These are phyloP conservation scores for Gonatopus flavifemur DNA, from an alignment of 1,140 invertebrate genomes.

Conservation along the genomic window DNA sequence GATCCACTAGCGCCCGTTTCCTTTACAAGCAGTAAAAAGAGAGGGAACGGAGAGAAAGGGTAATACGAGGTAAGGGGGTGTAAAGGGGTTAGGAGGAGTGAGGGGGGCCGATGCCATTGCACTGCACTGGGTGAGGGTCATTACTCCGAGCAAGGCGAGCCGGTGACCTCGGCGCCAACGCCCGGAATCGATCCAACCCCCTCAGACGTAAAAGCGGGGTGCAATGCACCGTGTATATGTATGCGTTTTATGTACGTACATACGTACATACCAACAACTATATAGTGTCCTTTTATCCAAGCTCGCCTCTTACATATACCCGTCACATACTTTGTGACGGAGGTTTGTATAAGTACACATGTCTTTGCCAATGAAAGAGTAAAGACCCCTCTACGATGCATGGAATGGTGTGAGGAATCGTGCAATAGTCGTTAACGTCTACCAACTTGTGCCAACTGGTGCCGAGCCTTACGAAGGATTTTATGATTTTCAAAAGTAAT, in stretches of 20 bases:
- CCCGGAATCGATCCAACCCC: slow-evolving; percentile 57
- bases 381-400: too few species aligned
- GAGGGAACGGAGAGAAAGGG: slow-evolving; percentile 2
- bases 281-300: too few species aligned
- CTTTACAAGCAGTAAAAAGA: neutral
- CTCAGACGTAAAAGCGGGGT: slow-evolving; percentile 31
- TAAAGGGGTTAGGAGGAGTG: slow-evolving; percentile 1
- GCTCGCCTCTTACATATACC: slow-evolving; percentile 1
- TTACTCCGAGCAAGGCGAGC: slow-evolving; percentile 57
- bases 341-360: too few species aligned
- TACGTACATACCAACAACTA: too few species aligned
- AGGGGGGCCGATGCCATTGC: slow-evolving; percentile 51
- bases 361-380: too few species aligned
- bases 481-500: too few species aligned
- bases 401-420: too few species aligned
- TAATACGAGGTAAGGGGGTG: slow-evolving; percentile 4
- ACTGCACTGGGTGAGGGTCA: slow-evolving; percentile 60
- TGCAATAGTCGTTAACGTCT: too few species aligned
- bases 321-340: slow-evolving; percentile 16
- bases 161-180: slow-evolving; percentile 59
- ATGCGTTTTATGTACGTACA: too few species aligned
- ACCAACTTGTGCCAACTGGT: too few species aligned
- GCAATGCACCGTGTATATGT: slow-evolving; percentile 44
- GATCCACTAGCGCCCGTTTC: neutral
- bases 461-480: too few species aligned